A percentile compares a stretch with the other conserved stretches of the same genome.
These are phyloP conservation scores for Hippotragus niger DNA, from an alignment of 2,113 vertebrate species.

Conservation along the genomic window DNA sequence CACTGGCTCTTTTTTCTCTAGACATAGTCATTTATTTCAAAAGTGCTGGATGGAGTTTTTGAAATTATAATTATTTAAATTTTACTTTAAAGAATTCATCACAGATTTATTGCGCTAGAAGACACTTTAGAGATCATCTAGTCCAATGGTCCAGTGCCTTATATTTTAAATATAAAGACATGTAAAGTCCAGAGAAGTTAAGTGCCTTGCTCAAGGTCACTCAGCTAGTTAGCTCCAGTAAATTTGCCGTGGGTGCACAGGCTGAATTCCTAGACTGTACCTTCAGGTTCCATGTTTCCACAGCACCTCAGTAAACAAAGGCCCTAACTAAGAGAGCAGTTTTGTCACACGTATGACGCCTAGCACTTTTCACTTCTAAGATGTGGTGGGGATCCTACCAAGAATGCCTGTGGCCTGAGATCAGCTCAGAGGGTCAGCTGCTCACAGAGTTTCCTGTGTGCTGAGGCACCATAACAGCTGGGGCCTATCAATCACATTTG, in stretches of 20 bases:
- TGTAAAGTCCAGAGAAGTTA: neutral
- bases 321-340: neutral
- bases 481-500: neutral
- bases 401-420: neutral
- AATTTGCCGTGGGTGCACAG: neutral
- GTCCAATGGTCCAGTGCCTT: neutral
- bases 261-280: neutral
- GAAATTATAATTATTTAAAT: slow-evolving; percentile 11
- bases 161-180: neutral
- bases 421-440: slow-evolving; percentile 20
- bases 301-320: slow-evolving; percentile 3
- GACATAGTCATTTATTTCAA: neutral
- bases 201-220: neutral
- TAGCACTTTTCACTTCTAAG: neutral
- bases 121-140: neutral
- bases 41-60: neutral
- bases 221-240: neutral
- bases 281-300: neutral
- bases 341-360: neutral
- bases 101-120: neutral
- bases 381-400: neutral
- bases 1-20: neutral
- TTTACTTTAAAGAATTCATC: neutral
- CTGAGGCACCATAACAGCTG: neutral
- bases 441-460: neutral